These are phyloP conservation scores for Carduelis carduelis DNA, from an alignment of 2,797 vertebrate genomes.

Conservation along the genomic window DNA sequence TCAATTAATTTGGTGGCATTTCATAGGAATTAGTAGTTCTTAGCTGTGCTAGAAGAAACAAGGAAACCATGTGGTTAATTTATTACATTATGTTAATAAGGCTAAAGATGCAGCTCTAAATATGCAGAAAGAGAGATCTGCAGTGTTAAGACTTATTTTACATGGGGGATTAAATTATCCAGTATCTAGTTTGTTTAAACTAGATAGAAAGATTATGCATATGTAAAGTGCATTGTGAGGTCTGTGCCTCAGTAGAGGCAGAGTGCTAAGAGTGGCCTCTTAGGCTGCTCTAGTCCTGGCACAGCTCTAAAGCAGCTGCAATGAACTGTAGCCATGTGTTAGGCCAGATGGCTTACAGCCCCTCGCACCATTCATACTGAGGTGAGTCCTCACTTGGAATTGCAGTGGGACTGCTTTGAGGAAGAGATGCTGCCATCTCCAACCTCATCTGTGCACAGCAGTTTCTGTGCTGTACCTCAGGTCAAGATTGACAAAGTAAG, in stretches of 20 bases:
- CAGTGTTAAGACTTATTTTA: neutral
- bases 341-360: neutral
- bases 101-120: neutral
- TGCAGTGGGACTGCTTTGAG: neutral
- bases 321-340: neutral
- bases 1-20: neutral
- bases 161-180: neutral
- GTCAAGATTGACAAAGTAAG: neutral
- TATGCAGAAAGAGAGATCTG: neutral
- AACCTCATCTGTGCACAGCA: neutral
- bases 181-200: neutral
- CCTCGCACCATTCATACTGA: fast-evolving
- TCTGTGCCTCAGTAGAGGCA: neutral
- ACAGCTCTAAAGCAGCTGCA: neutral
- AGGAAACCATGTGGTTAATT: neutral
- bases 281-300: neutral
- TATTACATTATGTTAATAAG: neutral
- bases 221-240: neutral
- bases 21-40: neutral
- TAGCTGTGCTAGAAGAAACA: neutral
- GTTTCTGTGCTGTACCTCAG: neutral
- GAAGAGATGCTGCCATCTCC: neutral
- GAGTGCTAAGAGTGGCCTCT: neutral
- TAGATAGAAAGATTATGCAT: neutral
- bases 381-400: neutral